These are phyloP conservation scores for Glyphotaelius pellucidus DNA, from an alignment of 2,888 invertebrate species.

Conservation along the genomic window DNA sequence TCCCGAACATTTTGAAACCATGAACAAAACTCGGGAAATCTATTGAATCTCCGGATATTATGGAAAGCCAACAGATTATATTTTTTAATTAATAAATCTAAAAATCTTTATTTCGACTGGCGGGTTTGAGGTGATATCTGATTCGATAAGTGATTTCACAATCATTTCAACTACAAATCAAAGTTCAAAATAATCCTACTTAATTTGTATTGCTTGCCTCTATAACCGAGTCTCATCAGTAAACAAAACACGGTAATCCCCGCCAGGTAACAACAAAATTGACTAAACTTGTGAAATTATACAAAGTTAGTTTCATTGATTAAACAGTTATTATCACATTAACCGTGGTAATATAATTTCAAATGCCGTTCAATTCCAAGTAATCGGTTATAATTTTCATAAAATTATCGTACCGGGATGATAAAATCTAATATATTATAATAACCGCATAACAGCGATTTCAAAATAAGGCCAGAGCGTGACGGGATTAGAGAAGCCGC, in stretches of 20 bases:
- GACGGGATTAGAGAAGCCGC: conserved; percentile 24
- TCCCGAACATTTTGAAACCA: not conserved
- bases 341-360: not conserved
- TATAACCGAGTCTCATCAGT: not conserved
- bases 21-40: not conserved
- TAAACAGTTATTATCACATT: not conserved
- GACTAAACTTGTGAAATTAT: not conserved
- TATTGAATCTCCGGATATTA: not conserved
- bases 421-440: not conserved
- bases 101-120: not conserved
- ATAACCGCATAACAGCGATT: not conserved
- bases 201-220: not conserved
- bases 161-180: not conserved
- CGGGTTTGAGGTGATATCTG: not conserved
- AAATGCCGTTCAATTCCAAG: not conserved
- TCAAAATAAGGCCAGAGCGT: not conserved
- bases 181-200: not conserved
- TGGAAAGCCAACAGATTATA: not conserved
- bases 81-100: not conserved
- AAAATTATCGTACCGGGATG: not conserved
- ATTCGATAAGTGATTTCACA: not conserved
- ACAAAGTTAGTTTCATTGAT: not conserved
- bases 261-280: not conserved
- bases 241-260: not conserved
- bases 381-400: not conserved